Base-by-base conservation (phyloP, 2,797 vertebrate species). In the Aeoliscus strigatus region DNA sequence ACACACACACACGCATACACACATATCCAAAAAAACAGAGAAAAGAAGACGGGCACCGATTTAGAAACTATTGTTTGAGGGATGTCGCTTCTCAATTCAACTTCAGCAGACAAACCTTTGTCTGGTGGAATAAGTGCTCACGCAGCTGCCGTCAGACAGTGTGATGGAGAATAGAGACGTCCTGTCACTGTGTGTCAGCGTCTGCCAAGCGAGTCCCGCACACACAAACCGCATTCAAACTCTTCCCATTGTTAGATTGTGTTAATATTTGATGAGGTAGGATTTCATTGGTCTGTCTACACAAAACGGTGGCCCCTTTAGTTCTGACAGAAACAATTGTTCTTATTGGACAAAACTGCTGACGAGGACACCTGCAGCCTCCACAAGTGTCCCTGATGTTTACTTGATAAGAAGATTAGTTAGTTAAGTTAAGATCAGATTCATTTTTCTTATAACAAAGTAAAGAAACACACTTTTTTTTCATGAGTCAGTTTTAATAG, bases 51-150 rank as follows among this genome's bases (percentile, higher is more conserved):
- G 48, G 26, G 37, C 36, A 17, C 17, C 27, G 24, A 50, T 66
- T 62, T 48, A 15, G 53, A 43, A 47, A 29, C 49, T 39, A 43
- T 62, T 70, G 54, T 68, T 59, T 27, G 9, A 8, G 32, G 58
- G 43, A 60, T 60, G 52, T 46, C 48, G 29, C 37, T 60, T 21
- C 42, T 72, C 34, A 52, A 39, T 66, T 60, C 66, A 39, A 60
- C 45, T 71, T 57, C 28, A 36, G 51, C 61, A 61, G 66, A 71
- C 61, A 73, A 65, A 72, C 60, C 53, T 68, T 74, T 66, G 63
- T 66, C 52, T 67, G 43, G 38, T 38, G 14, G 49, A 39, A 35
- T 21, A 50, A 39, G 14, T 48, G 54, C 57, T 65, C 32, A 28
- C 36, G n/a, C 75, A 71, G 66, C 66, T 71, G 71, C 50, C 18